Base-by-base conservation (phyloP, 2,888 invertebrate species). In the Cheilosia variabilis region DNA sequence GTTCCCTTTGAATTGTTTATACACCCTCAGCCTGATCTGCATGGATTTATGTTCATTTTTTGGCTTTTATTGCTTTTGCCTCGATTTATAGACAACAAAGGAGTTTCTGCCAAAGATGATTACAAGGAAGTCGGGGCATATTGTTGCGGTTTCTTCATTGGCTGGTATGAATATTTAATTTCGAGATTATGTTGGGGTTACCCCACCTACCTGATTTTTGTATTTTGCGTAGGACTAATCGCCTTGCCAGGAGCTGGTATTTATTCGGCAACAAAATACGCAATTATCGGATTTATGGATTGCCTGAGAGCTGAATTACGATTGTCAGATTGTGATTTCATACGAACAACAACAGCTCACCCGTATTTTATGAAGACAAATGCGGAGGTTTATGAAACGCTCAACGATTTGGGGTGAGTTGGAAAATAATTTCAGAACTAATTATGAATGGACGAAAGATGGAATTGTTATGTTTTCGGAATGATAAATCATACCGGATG, bases 241-340 rank as follows among this genome's bases (percentile, higher is more conserved):
- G 91, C 90, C 17, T 87, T 90, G 88, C 93, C 91, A 58, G 92
- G 89, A 73, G 92, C 89, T 81, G 90, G 92, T 2, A 89, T 92
- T 45, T 93, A 93, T 87, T 91, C 92, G 2, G 91, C 93, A 41
- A 92, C 93, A 10, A 93, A 93, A 88, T 93, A 91, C 88, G 93
- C 91, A 17, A 92, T 93, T 47, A 89, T 91, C 69, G 93, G 93
- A 57, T 91, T 93, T 62, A 93, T 93, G 92, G 91, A 91, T 34
- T 88, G 92, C 4, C 83, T 92, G 37, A 89, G 91, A 17, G 89
- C 90, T 27, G 93, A 93, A 86, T 87, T 93, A 63, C 90, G 92
- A n/a, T 89, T 90, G 55, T 91, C 91, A 43, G 91, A 91, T 58
- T 90, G 90, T 63, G 91, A 92, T 82, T 90, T 90, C 71, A 91